Percentiles rank a stretch among this genome's conserved stretches.
phyloP scores from a whole-genome alignment of 2,113 vertebrate species.

The Epinephelus cyanopodus region DNA sequence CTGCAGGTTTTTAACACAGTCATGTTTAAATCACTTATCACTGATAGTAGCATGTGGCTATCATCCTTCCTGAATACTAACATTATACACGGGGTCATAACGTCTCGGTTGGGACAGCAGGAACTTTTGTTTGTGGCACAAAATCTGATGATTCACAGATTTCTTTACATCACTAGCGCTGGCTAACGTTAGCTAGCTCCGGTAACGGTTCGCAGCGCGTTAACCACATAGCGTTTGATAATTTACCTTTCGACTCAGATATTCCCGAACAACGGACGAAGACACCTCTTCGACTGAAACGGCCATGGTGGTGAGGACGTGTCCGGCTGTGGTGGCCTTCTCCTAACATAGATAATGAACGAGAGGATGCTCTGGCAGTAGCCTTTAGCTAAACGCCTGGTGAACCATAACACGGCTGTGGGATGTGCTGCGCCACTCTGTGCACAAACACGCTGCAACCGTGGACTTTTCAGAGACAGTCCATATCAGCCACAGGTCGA shows the following conservation, averaged over 20 bases:
- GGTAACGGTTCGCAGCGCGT: background rate
- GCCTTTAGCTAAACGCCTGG: background rate
- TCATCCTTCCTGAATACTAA: too few species aligned
- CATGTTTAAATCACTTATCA: too few species aligned
- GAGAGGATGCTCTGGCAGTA: background rate
- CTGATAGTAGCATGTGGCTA: background rate
- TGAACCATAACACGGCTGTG: background rate
- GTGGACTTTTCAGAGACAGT: background rate
- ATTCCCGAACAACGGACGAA: constrained; percentile 93
- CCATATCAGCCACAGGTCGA: background rate
- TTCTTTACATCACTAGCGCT: background rate
- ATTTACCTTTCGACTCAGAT: constrained; percentile 92
- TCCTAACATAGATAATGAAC: background rate
- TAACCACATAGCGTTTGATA: background rate
- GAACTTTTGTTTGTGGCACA: background rate
- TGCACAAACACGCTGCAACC: too few species aligned
- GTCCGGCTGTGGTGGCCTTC: background rate
- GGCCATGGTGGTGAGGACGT: constrained; percentile 77
- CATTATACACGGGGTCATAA: too few species aligned
- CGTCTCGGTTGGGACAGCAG: too few species aligned
- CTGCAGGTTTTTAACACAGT: too few species aligned
- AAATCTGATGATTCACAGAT: background rate
- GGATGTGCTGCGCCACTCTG: background rate
- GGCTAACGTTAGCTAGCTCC: constrained; percentile 19
- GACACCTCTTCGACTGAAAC: constrained; percentile 89